Conservation (phyloP, 2,113 vertebrate species). For the Seriola quinqueradiata region DNA sequence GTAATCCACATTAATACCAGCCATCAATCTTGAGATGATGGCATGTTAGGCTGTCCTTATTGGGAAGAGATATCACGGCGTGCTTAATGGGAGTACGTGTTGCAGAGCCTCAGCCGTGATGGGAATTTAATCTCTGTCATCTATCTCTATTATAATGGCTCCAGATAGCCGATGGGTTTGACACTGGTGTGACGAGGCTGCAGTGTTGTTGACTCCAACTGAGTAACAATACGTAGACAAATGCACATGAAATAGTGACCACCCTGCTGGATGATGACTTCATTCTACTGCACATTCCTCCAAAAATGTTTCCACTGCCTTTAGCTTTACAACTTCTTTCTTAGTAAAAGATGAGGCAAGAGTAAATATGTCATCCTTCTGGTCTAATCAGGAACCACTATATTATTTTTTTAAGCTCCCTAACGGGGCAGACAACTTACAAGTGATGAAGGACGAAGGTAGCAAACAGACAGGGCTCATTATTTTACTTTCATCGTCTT, state of each 20-base stretch:
- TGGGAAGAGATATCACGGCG: conserved; percentile 52
- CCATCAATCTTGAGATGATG: conserved; percentile 61
- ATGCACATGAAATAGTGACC: neutral
- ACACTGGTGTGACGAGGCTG: conserved; percentile 8
- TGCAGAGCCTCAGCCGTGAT: conserved; percentile 46
- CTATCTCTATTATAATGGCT: conserved; percentile 70
- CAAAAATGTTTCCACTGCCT: neutral
- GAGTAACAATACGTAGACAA: neutral
- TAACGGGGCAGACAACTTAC: neutral
- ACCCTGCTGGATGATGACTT: neutral
- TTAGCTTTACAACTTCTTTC: neutral
- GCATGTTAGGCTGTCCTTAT: conserved; percentile 47
- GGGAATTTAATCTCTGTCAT: conserved; percentile 68
- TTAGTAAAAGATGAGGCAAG: neutral
- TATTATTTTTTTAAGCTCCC: neutral
- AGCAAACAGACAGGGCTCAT: neutral
- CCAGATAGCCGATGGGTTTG: conserved; percentile 13
- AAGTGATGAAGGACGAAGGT: neutral
- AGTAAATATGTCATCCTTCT: neutral
- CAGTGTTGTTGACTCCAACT: neutral
- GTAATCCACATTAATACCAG: conserved; percentile 51
- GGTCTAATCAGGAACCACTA: neutral
- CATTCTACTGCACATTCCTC: neutral
- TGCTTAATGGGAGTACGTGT: conserved; percentile 44
- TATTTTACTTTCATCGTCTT: neutral